These are phyloP conservation scores for Thera obeliscata DNA, from an alignment of 2,888 invertebrate genomes.

Conservation along the genomic window DNA sequence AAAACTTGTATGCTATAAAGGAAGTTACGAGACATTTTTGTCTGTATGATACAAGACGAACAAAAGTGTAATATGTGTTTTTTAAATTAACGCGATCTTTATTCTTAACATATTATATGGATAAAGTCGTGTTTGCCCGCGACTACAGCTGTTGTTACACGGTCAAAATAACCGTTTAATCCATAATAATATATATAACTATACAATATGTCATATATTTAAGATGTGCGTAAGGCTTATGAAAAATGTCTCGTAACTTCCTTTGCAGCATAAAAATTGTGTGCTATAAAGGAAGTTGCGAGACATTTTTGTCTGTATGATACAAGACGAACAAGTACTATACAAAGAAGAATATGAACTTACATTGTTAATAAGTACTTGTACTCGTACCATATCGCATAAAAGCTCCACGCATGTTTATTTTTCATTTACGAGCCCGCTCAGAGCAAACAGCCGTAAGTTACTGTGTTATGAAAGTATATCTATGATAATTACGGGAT, in stretches of 20 bases:
- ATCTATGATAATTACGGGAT: constrained; percentile 42
- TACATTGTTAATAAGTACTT: constrained; percentile 72
- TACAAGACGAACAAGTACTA: constrained; percentile 22
- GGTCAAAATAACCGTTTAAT: too few species aligned
- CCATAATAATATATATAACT: too few species aligned
- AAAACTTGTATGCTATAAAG: background rate
- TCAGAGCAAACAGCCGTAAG: constrained; percentile 31
- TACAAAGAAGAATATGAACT: constrained; percentile 43
- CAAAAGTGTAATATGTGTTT: too few species aligned
- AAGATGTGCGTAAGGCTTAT: background rate
- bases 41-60: constrained; percentile 2
- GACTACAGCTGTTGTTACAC: too few species aligned
- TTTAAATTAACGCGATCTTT: too few species aligned
- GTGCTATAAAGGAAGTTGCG: too few species aligned
- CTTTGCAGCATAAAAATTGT: background rate
- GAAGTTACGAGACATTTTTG: too few species aligned
- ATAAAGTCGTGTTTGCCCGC: too few species aligned
- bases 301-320: too few species aligned
- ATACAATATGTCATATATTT: too few species aligned
- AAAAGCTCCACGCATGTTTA: constrained; percentile 76
- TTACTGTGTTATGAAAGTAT: constrained; percentile 38
- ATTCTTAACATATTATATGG: too few species aligned
- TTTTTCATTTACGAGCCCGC: constrained; percentile 78
- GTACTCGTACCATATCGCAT: constrained; percentile 69
- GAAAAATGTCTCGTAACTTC: background rate